Evolutionary conservation across 1,140 invertebrate genomes (phyloP), one percentile per base, ranked within the genome.

Genomic region (Triops longicaudatus): DNA sequence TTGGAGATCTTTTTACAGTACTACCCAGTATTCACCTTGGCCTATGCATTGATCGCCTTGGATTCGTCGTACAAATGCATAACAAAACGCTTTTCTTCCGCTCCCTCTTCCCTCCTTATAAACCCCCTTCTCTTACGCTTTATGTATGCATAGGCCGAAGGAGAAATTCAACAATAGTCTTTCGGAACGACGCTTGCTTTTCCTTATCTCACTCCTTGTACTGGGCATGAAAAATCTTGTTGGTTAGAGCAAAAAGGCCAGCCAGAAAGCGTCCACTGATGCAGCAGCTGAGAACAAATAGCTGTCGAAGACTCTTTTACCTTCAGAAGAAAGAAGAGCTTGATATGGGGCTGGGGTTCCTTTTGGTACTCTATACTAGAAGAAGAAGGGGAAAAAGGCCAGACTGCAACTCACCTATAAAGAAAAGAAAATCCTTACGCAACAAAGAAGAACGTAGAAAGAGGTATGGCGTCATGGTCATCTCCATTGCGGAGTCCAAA

Each of bases 281-380:
- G 44, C 50, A 50, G 12, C 44, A 50, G n/a, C 44, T 50, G 50
- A 63, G 50, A 63, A 63, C 50, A 63, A 63, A 63, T 14, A 63
- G 50, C 50, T 63, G 50, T 63, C 50, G 3, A 63, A 63, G 50
- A n/a, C 50, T 63, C 22, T 22, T 63, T 14, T 63, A 63, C 17
- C 50, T 17, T 63, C 22, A 63, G 6, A 63, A 22, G 22, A 63
- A 63, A 63, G 44, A 63, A 63, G 50, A 63, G 50, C 50, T 63
- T n/a, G 50, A 37, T 37, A 37, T 37, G 31, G 31, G 31, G 31
- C 31, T 37, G 31, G 7, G 31, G 31, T 37, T 37, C 31, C 31
- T 37, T 63, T 5, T 63, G 50, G 50, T 9, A 63, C 14, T 37
- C 31, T 37, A 14, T n/a, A 63, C 17, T 14, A 63, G 50, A 17